These are phyloP conservation scores for Anoncus sp. DNA, from an alignment of 2,888 invertebrate genomes.

Conservation along the genomic window DNA sequence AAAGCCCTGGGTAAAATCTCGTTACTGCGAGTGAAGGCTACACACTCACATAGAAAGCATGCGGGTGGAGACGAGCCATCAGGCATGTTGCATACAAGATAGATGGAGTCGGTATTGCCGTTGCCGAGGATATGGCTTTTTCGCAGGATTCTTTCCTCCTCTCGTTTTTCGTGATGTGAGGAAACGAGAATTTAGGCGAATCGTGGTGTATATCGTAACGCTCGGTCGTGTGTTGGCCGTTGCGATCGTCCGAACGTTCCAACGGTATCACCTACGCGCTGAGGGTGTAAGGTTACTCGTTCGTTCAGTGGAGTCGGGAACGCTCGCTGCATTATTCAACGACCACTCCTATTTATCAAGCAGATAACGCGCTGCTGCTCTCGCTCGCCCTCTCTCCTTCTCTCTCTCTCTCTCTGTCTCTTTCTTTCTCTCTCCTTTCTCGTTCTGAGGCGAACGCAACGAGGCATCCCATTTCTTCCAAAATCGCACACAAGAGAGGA, in stretches of 20 bases:
- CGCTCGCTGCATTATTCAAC: constrained; percentile 79
- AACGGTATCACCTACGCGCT: constrained; percentile 38
- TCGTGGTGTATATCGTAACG: constrained; percentile 70
- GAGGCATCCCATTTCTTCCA: constrained; percentile 39
- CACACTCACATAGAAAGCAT: neutral
- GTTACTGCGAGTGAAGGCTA: constrained; percentile 36
- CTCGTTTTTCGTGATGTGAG: constrained; percentile 43
- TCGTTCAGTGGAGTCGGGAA: constrained; percentile 72
- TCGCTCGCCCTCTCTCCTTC: constrained; percentile 45
- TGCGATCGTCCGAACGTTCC: constrained; percentile 43
- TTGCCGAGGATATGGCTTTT: constrained; percentile 19
- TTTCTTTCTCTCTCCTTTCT: constrained; percentile 41
- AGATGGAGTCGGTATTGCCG: constrained; percentile 2
- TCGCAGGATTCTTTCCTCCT: neutral
- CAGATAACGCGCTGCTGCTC: constrained; percentile 71
- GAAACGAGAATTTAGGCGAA: constrained; percentile 71
- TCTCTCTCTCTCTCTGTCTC: constrained; percentile 49
- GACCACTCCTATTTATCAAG: constrained; percentile 79
- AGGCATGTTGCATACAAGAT: constrained; percentile 20
- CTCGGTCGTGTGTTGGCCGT: constrained; percentile 52
- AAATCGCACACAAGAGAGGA: constrained; percentile 27
- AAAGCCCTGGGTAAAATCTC: constrained; percentile 34
- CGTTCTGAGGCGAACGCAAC: constrained; percentile 30
- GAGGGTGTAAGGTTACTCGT: constrained; percentile 76
- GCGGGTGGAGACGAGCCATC: neutral